Base-by-base conservation (phyloP, 2,113 vertebrate genomes). In the Carettochelys insculpta region DNA sequence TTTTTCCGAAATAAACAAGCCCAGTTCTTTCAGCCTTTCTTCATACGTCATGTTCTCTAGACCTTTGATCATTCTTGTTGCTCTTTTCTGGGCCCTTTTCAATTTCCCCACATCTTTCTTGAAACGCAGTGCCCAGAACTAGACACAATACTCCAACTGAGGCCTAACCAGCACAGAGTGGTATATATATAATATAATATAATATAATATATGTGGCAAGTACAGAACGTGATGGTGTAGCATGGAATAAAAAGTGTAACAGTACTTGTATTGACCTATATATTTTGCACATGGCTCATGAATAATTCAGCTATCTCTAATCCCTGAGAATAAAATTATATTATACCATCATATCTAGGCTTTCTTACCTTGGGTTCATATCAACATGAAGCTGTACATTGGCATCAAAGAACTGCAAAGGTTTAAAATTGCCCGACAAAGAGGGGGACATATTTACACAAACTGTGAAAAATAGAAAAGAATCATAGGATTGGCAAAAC, bases 281-380 rank as follows among this genome's bases (percentile, higher is more conserved):
- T n/a, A n/a, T n/a, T n/a, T n/a, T n/a, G n/a, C n/a, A n/a, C n/a
- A n/a, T n/a, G n/a, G n/a, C 56, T 51, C 56, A 54, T 71, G 8
- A 65, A 31, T 45, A 84, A 43, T 38, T 50, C 24, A 83, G 25
- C 65, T 9, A 1, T 19, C 29, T 56, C 34, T 81, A 85, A 56
- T 68, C 11, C 56, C 27, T 77, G 53, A 41, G 75, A 68, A 31
- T 4, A 68, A 50, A 75, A 76, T 11, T 1, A 50, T 41, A 76
- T 1, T 20, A 7, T 53, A 81, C 20, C 50, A 76, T n/a, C 9
- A 14, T 34, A 16, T 61, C 0, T 58, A 38, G 25, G 45, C 4
- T 47, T 56, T 71, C 87, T 92, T 94, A 97, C 97, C 96, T 96
- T 48, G 97, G 91, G 52, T 86, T 94, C n/a, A 97, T 53, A 71